Percentiles rank a stretch among this genome's conserved stretches.
These are phyloP conservation scores for Alsophila aescularia DNA, from an alignment of 2,888 invertebrate genomes.

Conservation along the genomic window DNA sequence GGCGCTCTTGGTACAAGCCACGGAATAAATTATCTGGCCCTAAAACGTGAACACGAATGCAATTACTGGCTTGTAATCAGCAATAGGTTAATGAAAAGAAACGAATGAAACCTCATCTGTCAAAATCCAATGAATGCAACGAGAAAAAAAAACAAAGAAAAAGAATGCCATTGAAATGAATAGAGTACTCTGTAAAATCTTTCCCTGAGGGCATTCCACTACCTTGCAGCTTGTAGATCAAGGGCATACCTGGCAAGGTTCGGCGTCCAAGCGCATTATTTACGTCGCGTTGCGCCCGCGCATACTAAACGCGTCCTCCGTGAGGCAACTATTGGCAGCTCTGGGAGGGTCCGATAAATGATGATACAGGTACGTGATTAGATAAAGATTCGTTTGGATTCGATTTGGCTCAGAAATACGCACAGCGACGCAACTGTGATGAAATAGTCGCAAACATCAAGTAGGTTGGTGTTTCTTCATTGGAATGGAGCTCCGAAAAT, in stretches of 20 bases:
- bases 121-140: not conserved
- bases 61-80: no score
- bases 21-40: no score
- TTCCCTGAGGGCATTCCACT: constrained; percentile 32
- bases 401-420: constrained; percentile 3
- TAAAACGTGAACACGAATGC: no score
- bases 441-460: not conserved
- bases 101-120: not conserved
- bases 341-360: constrained; percentile 11
- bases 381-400: not conserved
- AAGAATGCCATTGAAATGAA: no score
- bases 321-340: constrained; percentile 59
- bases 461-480: no score
- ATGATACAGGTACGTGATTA: constrained; percentile 24
- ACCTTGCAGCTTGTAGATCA: constrained; percentile 55
- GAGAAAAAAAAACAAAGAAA: no score
- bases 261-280: constrained; percentile 37
- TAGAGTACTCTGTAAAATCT: not conserved
- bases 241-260: constrained; percentile 52
- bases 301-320: constrained; percentile 68
- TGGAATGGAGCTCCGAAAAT: no score
- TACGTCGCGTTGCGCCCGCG: constrained; percentile 40
- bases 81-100: no score
- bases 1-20: no score
- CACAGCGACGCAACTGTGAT: not conserved